A percentile compares a stretch with the other conserved stretches of the same genome.
These are phyloP conservation scores for Characodon lateralis DNA, from an alignment of 2,797 vertebrate species.

Conservation along the genomic window DNA sequence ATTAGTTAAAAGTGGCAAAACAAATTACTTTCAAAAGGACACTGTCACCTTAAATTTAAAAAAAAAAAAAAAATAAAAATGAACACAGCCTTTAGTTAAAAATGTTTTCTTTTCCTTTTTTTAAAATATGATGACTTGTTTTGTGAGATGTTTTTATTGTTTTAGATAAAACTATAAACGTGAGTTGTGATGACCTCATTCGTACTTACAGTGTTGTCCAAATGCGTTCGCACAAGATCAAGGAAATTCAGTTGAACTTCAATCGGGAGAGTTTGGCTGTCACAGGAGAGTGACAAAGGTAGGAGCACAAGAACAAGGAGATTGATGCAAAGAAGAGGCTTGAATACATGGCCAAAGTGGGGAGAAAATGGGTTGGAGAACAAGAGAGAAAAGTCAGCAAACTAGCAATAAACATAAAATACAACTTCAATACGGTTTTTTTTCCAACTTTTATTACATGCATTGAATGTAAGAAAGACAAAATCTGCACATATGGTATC, in stretches of 20 bases:
- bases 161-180: too few species aligned
- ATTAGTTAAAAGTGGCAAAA: neutral
- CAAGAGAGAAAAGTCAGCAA: conserved; percentile 4
- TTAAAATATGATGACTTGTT: neutral
- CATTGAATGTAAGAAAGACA: neutral
- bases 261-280: conserved; percentile 14
- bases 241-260: conserved; percentile 43
- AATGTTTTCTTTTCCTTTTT: neutral
- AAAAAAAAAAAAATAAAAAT: too few species aligned
- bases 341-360: conserved; percentile 17
- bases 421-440: neutral
- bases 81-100: too few species aligned
- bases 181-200: neutral
- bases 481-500: neutral
- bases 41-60: neutral
- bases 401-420: neutral
- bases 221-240: conserved; percentile 20
- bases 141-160: neutral
- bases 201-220: conserved; percentile 53
- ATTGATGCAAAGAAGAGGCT: conserved; percentile 79
- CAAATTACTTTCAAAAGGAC: neutral
- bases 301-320: conserved; percentile 77
- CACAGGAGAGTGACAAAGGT: conserved; percentile 73
- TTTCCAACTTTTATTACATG: neutral
- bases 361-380: conserved; percentile 15